Evolutionary conservation across 2,113 vertebrate species (phyloP).

Genomic region (Semicossyphus pulcher): DNA sequence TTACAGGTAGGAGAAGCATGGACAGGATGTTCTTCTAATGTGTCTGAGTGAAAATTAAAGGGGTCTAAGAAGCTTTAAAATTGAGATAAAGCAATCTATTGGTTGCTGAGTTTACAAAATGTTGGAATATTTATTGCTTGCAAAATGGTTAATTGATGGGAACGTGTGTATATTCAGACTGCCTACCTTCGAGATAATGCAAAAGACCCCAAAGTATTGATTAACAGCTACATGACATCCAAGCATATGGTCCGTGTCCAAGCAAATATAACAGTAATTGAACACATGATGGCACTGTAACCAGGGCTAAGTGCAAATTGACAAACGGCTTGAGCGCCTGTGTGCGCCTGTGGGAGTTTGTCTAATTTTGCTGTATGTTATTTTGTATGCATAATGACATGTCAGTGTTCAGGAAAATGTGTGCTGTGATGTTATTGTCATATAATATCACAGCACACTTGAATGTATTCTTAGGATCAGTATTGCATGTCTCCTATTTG

Average conservation of each 20-base stretch:
- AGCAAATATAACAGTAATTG: conserved; percentile 6
- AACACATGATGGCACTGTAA: conserved; percentile 32
- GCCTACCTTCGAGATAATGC: not conserved
- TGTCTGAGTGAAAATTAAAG: not conserved
- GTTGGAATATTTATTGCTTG: no score
- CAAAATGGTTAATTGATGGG: not conserved
- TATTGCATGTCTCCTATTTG: not conserved
- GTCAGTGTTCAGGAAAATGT: not conserved
- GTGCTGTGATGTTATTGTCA: not conserved
- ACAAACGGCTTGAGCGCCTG: not conserved
- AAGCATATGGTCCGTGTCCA: not conserved
- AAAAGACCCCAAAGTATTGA: not conserved
- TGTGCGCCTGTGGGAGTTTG: not conserved
- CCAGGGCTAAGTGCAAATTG: not conserved
- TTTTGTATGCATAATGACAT: not conserved
- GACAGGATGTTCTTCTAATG: not conserved
- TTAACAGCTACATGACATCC: not conserved
- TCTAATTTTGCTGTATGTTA: not conserved
- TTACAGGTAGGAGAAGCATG: conserved; percentile 73
- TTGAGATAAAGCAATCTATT: no score
- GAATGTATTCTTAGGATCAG: not conserved
- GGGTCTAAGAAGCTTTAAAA: no score
- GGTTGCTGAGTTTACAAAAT: no score
- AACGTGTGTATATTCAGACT: not conserved
- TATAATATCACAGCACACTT: not conserved